Conservation (phyloP, 2,888 invertebrate species). For the Pollenia amentaria region DNA sequence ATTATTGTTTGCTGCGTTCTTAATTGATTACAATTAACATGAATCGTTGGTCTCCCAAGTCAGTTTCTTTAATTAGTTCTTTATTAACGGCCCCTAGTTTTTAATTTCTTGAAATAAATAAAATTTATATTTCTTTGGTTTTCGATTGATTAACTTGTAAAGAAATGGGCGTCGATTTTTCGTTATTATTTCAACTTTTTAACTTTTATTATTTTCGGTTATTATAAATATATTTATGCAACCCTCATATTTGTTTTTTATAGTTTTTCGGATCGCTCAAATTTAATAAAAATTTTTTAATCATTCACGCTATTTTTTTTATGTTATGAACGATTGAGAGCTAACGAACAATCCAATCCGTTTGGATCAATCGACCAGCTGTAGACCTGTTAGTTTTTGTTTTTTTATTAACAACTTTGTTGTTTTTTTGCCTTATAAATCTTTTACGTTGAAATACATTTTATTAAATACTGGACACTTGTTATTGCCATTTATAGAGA, state of each 20-base stretch:
- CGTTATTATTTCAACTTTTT: constrained; percentile 22
- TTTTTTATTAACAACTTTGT: constrained; percentile 47
- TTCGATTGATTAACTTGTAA: constrained; percentile 47
- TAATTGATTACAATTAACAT: constrained; percentile 72
- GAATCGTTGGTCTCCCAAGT: constrained; percentile 43
- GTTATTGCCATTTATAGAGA: constrained; percentile 66
- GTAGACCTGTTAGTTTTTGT: constrained; percentile 54
- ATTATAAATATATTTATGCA: constrained; percentile 28
- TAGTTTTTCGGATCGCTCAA: constrained; percentile 47
- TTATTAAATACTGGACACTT: constrained; percentile 67
- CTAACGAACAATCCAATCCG: constrained; percentile 19
- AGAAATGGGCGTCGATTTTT: constrained; percentile 36
- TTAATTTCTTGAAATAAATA: constrained; percentile 27
- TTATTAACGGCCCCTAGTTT: constrained; percentile 54
- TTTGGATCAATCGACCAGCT: constrained; percentile 39
- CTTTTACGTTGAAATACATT: constrained; percentile 12
- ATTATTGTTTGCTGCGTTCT: constrained; percentile 37
- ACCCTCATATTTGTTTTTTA: constrained; percentile 45
- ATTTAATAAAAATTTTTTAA: constrained; percentile 20
- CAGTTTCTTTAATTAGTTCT: constrained; percentile 31
- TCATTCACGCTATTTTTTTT: constrained; percentile 29
- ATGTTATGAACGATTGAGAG: constrained; percentile 29
- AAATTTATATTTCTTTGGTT: constrained; percentile 31
- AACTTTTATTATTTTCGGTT: constrained; percentile 32
- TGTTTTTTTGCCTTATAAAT: constrained; percentile 22